Evolutionary conservation across 1,140 invertebrate genomes (phyloP), one percentile per base, ranked within the genome.

Genomic region (Hydropsyche tenuis): DNA sequence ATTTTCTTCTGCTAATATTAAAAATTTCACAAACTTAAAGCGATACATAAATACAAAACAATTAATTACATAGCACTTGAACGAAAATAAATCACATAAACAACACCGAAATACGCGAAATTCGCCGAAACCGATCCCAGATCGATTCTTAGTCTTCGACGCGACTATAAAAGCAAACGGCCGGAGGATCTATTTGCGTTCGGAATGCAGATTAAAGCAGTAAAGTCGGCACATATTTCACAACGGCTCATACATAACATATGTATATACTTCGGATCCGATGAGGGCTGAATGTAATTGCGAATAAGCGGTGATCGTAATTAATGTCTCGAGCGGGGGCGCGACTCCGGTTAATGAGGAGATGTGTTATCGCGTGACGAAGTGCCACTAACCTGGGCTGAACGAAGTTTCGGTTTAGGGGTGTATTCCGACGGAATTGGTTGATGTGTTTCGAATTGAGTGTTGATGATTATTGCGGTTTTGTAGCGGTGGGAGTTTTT

Each of bases 171-270:
- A n/a, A 16, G 23, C 7, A 65, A 46, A 14, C 4, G 30, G 16
- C 11, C 7, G 20, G 9, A 12, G 20, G 30, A 45, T 66, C 63
- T 66, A 45, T 66, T 66, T 66, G 63, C 30, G 37, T 43, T 66
- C 43, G 30, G 65, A 68, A 68, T 68, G 42, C 48, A 68, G 48
- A 68, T 68, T 68, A 68, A 68, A 68, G 65, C 65, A 68, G 16
- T 68, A 68, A 68, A 68, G 65, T 68, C 45, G 23, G 65, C 65
- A 48, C 65, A 68, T 68, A 68, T 68, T 68, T 68, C 23, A 68
- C 65, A 68, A 23, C 16, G 20, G 18, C 11, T 68, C 48, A n/a
- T n/a, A n/a, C n/a, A n/a, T n/a, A n/a, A n/a, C n/a, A n/a, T n/a
- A n/a, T n/a, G n/a, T n/a, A n/a, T n/a, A n/a, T n/a, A n/a, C n/a